Evolutionary conservation across 2,113 vertebrate species (phyloP).

Genomic region (Melanerpes aurifrons): DNA sequence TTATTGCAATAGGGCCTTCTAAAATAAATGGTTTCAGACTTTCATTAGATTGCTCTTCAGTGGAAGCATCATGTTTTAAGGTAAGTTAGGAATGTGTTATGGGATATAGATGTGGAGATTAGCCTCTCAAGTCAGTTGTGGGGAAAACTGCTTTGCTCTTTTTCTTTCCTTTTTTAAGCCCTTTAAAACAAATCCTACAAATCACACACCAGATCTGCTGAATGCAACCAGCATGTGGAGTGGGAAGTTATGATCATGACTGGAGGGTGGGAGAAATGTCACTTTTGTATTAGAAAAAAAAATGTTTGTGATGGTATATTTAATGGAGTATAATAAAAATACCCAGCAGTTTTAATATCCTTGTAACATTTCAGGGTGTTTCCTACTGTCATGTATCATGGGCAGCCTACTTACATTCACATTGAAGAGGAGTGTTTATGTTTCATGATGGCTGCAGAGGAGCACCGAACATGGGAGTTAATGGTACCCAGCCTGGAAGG

Average conservation of each 20-base stretch:
- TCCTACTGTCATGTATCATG: rapidly evolving
- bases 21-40: background rate
- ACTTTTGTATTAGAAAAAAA: background rate
- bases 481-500: background rate
- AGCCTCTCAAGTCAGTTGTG: background rate
- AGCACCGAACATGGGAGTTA: background rate
- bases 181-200: background rate
- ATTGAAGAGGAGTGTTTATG: background rate
- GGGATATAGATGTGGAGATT: background rate
- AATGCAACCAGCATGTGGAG: background rate
- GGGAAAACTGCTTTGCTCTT: background rate
- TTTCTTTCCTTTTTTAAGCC: background rate
- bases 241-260: background rate
- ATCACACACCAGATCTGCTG: background rate
- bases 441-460: background rate
- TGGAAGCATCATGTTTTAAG: background rate
- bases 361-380: background rate
- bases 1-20: background rate
- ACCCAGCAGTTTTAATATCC: background rate
- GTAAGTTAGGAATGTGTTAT: background rate
- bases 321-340: background rate
- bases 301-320: background rate
- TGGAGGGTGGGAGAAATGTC: background rate
- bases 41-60: background rate
- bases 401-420: background rate